phyloP scores from a whole-genome alignment of 2,797 vertebrate genomes.

The Galago senegalensis region DNA sequence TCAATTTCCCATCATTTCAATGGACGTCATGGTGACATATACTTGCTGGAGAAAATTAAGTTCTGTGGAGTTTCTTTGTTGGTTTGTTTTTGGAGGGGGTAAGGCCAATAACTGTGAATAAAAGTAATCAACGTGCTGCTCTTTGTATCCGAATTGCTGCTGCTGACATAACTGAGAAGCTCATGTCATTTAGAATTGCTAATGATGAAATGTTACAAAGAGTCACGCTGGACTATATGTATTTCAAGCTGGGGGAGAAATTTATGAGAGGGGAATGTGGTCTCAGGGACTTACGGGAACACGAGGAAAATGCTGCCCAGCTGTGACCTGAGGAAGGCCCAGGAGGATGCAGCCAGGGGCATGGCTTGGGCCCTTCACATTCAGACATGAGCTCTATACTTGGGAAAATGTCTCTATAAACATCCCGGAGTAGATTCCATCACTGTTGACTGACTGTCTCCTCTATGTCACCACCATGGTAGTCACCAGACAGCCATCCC shows the following conservation, averaged over 20 bases:
- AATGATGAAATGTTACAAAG: background rate
- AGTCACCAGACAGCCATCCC: background rate
- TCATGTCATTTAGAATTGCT: slow-evolving; percentile 4
- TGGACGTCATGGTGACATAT: background rate
- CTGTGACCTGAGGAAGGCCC: fast-evolving
- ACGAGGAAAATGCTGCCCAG: background rate
- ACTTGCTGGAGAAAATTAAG: background rate
- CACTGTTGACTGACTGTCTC: fast-evolving
- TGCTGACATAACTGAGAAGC: background rate
- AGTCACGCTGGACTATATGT: background rate
- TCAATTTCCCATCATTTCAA: background rate
- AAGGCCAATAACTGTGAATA: background rate
- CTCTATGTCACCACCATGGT: background rate
- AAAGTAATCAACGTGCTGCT: slow-evolving; percentile 5
- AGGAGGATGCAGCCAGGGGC: fast-evolving
- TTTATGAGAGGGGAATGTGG: background rate
- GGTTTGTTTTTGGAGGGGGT: background rate
- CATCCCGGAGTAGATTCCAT: too few species aligned
- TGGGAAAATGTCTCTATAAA: background rate
- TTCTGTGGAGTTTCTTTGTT: background rate
- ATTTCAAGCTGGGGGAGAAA: background rate
- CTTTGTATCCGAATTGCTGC: background rate
- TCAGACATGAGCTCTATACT: background rate
- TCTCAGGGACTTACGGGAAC: background rate
- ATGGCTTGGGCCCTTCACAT: too few species aligned